Conservation (phyloP, 2,113 vertebrate species). For the Ovibos moschatus region DNA sequence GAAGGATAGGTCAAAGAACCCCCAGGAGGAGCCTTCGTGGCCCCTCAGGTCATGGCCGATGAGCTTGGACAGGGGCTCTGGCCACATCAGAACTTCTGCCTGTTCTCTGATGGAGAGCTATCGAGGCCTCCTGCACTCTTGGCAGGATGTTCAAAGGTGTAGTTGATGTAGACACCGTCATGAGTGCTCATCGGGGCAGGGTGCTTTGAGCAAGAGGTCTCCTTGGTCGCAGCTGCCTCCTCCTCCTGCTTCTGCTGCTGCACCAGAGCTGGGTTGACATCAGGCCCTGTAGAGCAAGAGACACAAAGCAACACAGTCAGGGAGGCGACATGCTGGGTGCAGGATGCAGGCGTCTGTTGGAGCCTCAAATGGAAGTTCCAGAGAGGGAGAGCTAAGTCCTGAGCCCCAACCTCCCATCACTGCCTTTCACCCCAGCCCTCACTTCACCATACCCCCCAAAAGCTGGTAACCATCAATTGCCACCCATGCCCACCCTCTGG, state of each 20-base stretch:
- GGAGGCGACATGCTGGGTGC: accelerated
- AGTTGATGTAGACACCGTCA: background rate
- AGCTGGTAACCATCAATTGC: background rate
- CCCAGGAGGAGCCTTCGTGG: accelerated
- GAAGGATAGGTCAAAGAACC: background rate
- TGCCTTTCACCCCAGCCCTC: too few relatives aligned
- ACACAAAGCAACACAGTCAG: background rate
- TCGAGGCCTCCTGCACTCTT: accelerated
- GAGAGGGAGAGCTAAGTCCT: accelerated
- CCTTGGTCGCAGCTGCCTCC: accelerated
- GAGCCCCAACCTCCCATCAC: too few relatives aligned
- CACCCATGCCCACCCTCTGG: too few relatives aligned
- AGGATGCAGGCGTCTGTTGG: accelerated
- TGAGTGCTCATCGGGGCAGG: accelerated
- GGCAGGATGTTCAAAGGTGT: background rate
- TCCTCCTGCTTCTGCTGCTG: background rate
- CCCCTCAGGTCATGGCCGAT: background rate
- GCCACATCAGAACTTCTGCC: background rate
- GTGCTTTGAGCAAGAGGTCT: background rate
- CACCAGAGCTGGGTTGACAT: background rate
- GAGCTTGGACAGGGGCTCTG: background rate
- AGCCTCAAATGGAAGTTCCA: background rate
- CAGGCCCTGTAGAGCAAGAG: conserved; percentile 48
- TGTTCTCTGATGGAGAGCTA: background rate
- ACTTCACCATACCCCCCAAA: background rate